Conservation (phyloP, 2,797 vertebrate genomes). For the Chelmon rostratus region DNA sequence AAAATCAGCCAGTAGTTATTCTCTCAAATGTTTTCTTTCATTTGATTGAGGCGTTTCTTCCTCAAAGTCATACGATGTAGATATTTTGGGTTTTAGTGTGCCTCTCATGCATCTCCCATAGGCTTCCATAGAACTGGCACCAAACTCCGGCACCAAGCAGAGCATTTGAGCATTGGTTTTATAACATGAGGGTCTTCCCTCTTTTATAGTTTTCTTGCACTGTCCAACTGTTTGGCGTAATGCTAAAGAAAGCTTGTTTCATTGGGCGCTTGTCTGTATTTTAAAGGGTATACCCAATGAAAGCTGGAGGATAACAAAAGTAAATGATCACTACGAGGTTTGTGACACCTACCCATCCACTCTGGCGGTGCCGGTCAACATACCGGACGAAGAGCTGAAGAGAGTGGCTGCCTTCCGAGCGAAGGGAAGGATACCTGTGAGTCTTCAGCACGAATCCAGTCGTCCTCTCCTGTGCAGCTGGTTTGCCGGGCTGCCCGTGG, state of each 20-base stretch:
- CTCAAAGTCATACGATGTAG: too few relatives aligned
- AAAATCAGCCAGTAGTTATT: too few relatives aligned
- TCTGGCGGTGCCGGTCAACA: conserved; percentile 93
- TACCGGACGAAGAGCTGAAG: conserved; percentile 94
- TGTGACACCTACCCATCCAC: conserved; percentile 95
- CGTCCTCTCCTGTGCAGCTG: background rate
- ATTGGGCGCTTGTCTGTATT: conserved; percentile 6
- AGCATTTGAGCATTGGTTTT: too few relatives aligned
- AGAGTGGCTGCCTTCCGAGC: conserved; percentile 92
- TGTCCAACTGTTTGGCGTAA: background rate
- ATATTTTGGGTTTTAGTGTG: too few relatives aligned
- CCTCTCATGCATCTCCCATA: too few relatives aligned
- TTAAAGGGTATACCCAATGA: conserved; percentile 95
- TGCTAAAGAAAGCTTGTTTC: background rate
- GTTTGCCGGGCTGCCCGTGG: background rate
- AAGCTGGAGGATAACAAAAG: conserved; percentile 95
- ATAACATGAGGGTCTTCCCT: too few relatives aligned
- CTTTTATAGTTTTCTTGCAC: too few relatives aligned
- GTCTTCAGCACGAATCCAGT: conserved; percentile 35
- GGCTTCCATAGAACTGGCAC: too few relatives aligned
- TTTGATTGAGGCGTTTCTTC: too few relatives aligned
- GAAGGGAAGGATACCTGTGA: conserved; percentile 94
- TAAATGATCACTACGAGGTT: conserved; percentile 95
- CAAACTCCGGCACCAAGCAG: too few relatives aligned
- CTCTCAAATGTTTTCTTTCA: too few relatives aligned